phyloP scores from a whole-genome alignment of 2,113 vertebrate species.

The Oostethus manadensis region DNA sequence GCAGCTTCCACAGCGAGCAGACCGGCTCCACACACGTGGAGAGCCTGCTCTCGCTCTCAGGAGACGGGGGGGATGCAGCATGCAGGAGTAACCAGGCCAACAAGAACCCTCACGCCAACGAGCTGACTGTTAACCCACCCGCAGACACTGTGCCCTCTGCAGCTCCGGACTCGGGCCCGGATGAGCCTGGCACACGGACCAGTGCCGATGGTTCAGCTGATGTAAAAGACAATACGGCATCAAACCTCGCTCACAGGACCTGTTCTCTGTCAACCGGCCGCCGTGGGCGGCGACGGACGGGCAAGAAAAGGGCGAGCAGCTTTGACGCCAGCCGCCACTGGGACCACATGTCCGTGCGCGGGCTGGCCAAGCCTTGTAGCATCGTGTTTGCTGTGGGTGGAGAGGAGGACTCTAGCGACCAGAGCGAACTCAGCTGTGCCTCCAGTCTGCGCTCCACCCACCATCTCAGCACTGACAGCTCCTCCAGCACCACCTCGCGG shows the following conservation, averaged over 20 bases:
- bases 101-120: slow-evolving; percentile 95
- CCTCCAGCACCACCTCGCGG: slow-evolving; percentile 88
- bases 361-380: slow-evolving; percentile 85
- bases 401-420: slow-evolving; percentile 93
- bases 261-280: slow-evolving; percentile 60
- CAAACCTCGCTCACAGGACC: slow-evolving; percentile 78
- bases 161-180: slow-evolving; percentile 42
- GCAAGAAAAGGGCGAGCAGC: slow-evolving; percentile 95
- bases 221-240: slow-evolving; percentile 73
- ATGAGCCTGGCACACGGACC: slow-evolving; percentile 49
- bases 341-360: slow-evolving; percentile 83
- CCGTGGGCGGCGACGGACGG: slow-evolving; percentile 75
- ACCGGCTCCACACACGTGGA: slow-evolving; percentile 96
- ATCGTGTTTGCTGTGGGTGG: slow-evolving; percentile 78
- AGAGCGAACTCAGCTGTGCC: slow-evolving; percentile 91
- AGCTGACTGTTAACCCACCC: slow-evolving; percentile 75
- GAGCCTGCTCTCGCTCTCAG: slow-evolving; percentile 84
- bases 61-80: slow-evolving; percentile 69
- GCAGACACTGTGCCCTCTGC: slow-evolving; percentile 15
- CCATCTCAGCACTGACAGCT: slow-evolving; percentile 92
- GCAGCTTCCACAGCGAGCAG: slow-evolving; percentile 94
- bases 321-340: slow-evolving; percentile 92
- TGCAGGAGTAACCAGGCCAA: slow-evolving; percentile 81
- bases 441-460: slow-evolving; percentile 89
- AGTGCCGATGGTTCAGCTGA: slow-evolving; percentile 53